phyloP scores from a whole-genome alignment of 2,113 vertebrate genomes.

The Plestiodon gilberti region DNA sequence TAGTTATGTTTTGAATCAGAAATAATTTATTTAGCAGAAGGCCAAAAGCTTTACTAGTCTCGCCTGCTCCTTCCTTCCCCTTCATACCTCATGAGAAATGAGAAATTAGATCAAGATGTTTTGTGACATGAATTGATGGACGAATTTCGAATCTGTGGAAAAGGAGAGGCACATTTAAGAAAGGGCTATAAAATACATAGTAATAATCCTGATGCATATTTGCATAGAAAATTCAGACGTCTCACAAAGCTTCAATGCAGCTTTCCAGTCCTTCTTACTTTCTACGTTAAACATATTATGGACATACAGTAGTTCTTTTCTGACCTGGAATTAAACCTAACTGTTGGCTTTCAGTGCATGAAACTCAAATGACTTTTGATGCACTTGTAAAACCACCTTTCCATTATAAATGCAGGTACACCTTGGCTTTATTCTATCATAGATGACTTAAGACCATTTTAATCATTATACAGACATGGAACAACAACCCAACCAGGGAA shows the following conservation, averaged over 20 bases:
- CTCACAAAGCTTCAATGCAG: neutral
- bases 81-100: slow-evolving; percentile 19
- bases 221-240: neutral
- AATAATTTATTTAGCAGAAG: slow-evolving; percentile 48
- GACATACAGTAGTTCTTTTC: neutral
- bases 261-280: neutral
- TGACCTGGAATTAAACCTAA: neutral
- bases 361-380: neutral
- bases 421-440: neutral
- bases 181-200: neutral
- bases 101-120: slow-evolving; percentile 24
- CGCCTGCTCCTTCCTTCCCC: neutral
- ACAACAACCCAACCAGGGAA: no score
- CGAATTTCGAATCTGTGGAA: slow-evolving; percentile 32
- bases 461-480: neutral
- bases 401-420: neutral
- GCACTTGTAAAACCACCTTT: neutral
- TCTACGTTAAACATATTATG: neutral
- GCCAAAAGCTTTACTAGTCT: slow-evolving; percentile 30
- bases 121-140: slow-evolving; percentile 14
- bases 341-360: neutral
- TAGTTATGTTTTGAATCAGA: slow-evolving; percentile 44
- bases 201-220: neutral
- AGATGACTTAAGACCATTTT: neutral
- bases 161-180: slow-evolving; percentile 12